These are phyloP conservation scores for Aricia artaxerxes DNA, from an alignment of 2,888 invertebrate species.

Conservation along the genomic window DNA sequence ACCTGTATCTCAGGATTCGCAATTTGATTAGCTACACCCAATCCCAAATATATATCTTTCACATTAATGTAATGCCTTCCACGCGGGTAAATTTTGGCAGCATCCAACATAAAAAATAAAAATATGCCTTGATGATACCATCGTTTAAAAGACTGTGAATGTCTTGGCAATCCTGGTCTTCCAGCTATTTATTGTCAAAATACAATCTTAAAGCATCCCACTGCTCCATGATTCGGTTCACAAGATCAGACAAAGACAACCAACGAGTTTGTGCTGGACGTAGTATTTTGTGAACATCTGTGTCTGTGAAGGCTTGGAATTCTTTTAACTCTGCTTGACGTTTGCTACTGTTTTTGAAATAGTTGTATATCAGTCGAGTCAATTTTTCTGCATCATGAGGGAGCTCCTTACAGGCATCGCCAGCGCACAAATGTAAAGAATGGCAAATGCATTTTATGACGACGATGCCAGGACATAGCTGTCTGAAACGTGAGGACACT, in stretches of 20 bases:
- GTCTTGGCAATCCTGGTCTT: conserved; percentile 15
- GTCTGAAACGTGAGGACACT: conserved; percentile 37
- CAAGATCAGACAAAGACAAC: conserved; percentile 45
- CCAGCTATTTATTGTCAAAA: conserved; percentile 37
- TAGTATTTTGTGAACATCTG: conserved; percentile 40
- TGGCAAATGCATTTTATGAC: conserved; percentile 42
- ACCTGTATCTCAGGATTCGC: conserved; percentile 7
- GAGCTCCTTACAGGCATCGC: conserved; percentile 38
- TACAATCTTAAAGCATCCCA: conserved; percentile 45
- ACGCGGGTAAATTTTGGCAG: conserved; percentile 35
- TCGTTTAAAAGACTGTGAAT: conserved; percentile 31
- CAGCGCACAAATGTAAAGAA: conserved; percentile 40
- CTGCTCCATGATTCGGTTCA: conserved; percentile 46
- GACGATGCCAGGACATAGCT: conserved; percentile 37
- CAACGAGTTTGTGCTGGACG: conserved; percentile 41
- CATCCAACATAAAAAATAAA: conserved; percentile 37
- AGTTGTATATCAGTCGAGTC: conserved; percentile 33
- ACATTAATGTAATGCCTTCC: conserved; percentile 21
- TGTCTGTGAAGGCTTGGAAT: conserved; percentile 7
- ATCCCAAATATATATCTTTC: conserved; percentile 29
- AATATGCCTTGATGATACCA: conserved; percentile 34
- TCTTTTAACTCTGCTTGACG: conserved; percentile 10
- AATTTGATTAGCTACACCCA: conserved; percentile 25
- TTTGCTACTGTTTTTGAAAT: conserved; percentile 35
- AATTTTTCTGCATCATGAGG: conserved; percentile 38